phyloP scores from a whole-genome alignment of 2,888 invertebrate species.

The Synanthedon formicaeformis region DNA sequence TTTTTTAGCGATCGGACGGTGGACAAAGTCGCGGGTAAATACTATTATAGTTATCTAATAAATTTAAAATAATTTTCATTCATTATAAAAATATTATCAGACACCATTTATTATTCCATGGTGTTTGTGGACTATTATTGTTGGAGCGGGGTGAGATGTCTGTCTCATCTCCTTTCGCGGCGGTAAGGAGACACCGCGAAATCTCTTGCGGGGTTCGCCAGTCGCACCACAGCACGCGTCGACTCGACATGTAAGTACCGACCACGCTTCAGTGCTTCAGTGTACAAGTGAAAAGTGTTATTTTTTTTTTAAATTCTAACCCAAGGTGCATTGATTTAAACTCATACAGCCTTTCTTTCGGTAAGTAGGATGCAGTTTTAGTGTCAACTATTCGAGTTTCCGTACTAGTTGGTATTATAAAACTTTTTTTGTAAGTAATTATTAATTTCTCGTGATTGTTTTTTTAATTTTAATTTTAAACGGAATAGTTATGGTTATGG shows the following conservation, averaged over 20 bases:
- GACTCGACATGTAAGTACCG: slow-evolving; percentile 69
- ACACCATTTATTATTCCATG: too few species aligned
- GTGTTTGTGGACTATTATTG: slow-evolving; percentile 23
- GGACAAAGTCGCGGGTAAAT: too few species aligned
- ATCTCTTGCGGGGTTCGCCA: slow-evolving; percentile 44
- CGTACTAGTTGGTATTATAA: too few species aligned
- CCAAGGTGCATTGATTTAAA: slow-evolving; percentile 42
- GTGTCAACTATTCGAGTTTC: too few species aligned
- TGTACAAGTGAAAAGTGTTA: slow-evolving; percentile 47
- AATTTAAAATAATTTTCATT: too few species aligned
- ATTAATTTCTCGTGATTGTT: too few species aligned
- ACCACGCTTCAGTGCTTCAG: slow-evolving; percentile 39
- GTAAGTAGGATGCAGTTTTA: slow-evolving; percentile 38
- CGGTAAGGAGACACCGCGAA: slow-evolving; percentile 64
- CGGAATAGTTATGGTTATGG: too few species aligned
- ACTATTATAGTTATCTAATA: too few species aligned
- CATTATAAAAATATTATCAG: too few species aligned
- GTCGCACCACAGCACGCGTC: slow-evolving; percentile 70
- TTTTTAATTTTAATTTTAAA: too few species aligned
- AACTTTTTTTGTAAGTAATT: too few species aligned
- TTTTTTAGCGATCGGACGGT: too few species aligned
- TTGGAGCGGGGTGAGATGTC: slow-evolving; percentile 43
- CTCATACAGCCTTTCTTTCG: slow-evolving; percentile 13
- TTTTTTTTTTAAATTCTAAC: slow-evolving; percentile 19
- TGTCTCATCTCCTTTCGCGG: slow-evolving; percentile 59